Evolutionary conservation across 30 jellyfish, hydroid and myxozoan genomes (phyloP).

Genomic region (Chrysaora quinquecirrha): DNA sequence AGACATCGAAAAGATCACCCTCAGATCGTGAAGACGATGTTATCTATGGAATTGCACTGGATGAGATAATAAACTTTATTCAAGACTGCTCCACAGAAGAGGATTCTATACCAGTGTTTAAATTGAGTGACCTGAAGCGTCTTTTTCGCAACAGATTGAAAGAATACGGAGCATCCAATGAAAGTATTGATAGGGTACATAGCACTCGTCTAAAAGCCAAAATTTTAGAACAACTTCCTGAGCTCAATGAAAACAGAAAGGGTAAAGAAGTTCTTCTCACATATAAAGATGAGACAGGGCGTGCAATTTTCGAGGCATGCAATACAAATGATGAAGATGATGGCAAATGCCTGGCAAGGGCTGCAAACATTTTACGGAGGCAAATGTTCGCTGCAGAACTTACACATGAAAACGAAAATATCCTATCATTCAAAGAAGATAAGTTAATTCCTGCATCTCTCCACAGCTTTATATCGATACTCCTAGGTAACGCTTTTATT

Average conservation of each 20-base stretch:
- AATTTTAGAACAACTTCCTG: neutral
- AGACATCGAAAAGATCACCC: conserved; percentile 4
- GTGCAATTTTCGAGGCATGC: neutral
- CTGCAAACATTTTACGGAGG: neutral
- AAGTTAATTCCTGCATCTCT: neutral
- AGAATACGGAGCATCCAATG: neutral
- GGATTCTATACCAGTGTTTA: neutral
- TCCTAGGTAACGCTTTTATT: neutral
- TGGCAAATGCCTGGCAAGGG: neutral
- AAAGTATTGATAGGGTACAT: neutral
- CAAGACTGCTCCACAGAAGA: neutral
- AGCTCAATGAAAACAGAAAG: neutral
- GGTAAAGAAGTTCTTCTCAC: neutral
- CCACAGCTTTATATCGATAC: neutral
- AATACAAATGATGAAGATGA: neutral
- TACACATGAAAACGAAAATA: neutral
- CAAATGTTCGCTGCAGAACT: neutral
- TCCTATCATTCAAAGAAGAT: neutral
- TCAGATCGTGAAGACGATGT: conserved; percentile 10
- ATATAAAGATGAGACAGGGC: neutral
- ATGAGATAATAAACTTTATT: neutral
- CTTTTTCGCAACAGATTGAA: neutral
- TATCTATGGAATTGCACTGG: conserved; percentile 14
- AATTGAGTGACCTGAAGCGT: neutral
- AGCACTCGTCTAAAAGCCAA: neutral